Percentiles rank a stretch among this genome's conserved stretches.
phyloP scores from a whole-genome alignment of 2,113 vertebrate species.

The Athene cunicularia region DNA sequence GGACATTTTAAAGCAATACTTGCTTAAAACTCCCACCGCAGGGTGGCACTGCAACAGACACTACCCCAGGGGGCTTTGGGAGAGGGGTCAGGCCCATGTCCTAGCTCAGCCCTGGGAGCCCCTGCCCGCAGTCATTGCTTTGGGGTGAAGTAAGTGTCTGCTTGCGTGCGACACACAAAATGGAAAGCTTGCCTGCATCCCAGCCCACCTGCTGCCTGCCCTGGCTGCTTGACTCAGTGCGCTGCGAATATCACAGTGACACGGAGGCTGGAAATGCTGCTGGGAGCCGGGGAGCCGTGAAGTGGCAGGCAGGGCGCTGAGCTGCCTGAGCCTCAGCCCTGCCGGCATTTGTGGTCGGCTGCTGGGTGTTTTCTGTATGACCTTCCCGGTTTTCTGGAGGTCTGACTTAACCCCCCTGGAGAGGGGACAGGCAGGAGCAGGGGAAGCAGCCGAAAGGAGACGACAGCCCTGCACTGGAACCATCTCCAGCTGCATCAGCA shows the following conservation, averaged over 20 bases:
- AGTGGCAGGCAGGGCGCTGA: not conserved
- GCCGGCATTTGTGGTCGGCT: not conserved
- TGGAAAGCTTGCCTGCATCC: not conserved
- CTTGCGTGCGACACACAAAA: not conserved
- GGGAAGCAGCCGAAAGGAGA: not conserved
- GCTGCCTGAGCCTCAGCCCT: not conserved
- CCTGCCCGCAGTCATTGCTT: conserved; percentile 10
- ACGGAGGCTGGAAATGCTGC: conserved; percentile 11
- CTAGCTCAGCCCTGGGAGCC: accelerated
- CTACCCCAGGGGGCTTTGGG: not conserved
- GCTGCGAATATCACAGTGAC: conserved; percentile 17
- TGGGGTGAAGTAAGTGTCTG: not conserved
- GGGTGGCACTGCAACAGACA: accelerated
- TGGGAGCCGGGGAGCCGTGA: not conserved
- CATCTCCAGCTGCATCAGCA: not conserved
- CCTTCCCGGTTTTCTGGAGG: not conserved
- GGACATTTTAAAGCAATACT: not conserved
- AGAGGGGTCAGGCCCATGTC: accelerated
- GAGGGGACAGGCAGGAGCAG: not conserved
- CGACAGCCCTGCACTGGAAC: not conserved
- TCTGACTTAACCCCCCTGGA: not conserved
- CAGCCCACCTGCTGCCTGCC: conserved; percentile 21
- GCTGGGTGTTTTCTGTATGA: not conserved
- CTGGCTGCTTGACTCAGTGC: conserved; percentile 9
- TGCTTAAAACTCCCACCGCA: not conserved